phyloP scores from a whole-genome alignment of 2,113 vertebrate species.

The Tor tambroides region DNA sequence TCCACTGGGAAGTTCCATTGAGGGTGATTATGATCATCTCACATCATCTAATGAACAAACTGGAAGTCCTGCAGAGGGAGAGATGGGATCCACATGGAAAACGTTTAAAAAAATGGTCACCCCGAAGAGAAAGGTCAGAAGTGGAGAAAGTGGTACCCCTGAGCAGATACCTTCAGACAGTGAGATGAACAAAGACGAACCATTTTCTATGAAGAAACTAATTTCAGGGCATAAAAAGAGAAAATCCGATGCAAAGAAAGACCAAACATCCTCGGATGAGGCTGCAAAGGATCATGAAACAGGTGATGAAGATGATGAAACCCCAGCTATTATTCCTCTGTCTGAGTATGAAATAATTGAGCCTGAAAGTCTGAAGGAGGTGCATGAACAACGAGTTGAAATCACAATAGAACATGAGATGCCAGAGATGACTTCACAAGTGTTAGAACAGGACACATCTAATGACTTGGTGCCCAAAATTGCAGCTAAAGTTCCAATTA shows the following conservation, averaged over 20 bases:
- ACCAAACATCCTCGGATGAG: slow-evolving; percentile 73
- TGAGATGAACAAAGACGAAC: slow-evolving; percentile 83
- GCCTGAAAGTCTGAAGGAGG: slow-evolving; percentile 42
- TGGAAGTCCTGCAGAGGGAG: slow-evolving; percentile 81
- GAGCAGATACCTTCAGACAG: slow-evolving; percentile 78
- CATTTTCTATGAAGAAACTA: slow-evolving; percentile 87
- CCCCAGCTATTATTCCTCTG: slow-evolving; percentile 88
- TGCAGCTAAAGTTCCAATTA: slow-evolving; percentile 6
- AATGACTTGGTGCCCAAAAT: slow-evolving; percentile 48
- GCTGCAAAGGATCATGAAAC: slow-evolving; percentile 68
- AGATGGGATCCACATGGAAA: slow-evolving; percentile 90
- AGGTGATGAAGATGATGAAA: slow-evolving; percentile 85
- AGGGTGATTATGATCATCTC: slow-evolving; percentile 74
- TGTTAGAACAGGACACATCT: slow-evolving; percentile 45
- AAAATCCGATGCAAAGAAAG: slow-evolving; percentile 78
- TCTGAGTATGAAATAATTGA: slow-evolving; percentile 87
- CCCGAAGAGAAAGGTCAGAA: slow-evolving; percentile 82
- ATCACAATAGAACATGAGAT: slow-evolving; percentile 30
- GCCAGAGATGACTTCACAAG: slow-evolving; percentile 21
- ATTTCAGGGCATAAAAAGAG: slow-evolving; percentile 86
- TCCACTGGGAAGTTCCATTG: slow-evolving; percentile 70
- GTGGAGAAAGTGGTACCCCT: slow-evolving; percentile 81
- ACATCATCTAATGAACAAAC: slow-evolving; percentile 78
- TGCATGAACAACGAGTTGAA: slow-evolving; percentile 20
- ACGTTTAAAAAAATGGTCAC: slow-evolving; percentile 90